These are phyloP conservation scores for Pristionchus entomophagus DNA, from an alignment of 2,888 invertebrate genomes.

Conservation along the genomic window DNA sequence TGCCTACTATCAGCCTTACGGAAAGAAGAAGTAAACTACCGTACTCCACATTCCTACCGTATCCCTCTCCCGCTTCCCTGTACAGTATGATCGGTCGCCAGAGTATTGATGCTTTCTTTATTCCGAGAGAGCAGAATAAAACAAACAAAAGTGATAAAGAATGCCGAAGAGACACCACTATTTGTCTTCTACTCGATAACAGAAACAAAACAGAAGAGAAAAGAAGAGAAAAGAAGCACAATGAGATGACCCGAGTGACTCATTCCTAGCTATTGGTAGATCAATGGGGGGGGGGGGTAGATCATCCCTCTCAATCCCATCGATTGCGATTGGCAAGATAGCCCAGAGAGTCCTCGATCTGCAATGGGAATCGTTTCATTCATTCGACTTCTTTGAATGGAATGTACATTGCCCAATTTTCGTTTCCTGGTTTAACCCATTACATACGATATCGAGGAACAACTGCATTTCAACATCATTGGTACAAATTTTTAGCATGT, in stretches of 20 bases:
- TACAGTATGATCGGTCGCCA: slow-evolving; percentile 35
- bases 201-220: slow-evolving; percentile 37
- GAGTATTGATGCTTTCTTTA: slow-evolving; percentile 30
- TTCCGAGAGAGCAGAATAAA: neutral
- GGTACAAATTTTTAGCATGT: too few relatives aligned
- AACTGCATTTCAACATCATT: too few relatives aligned
- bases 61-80: neutral
- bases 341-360: slow-evolving; percentile 68
- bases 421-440: neutral
- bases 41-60: neutral
- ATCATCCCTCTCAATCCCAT: slow-evolving; percentile 66
- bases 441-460: neutral
- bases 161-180: slow-evolving; percentile 30
- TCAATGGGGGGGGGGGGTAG: neutral
- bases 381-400: neutral
- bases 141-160: slow-evolving; percentile 23
- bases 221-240: neutral
- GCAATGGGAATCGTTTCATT: neutral
- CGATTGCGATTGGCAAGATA: slow-evolving; percentile 70
- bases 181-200: slow-evolving; percentile 9
- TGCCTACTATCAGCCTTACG: slow-evolving; percentile 47
- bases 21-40: slow-evolving; percentile 27
- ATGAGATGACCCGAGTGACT: slow-evolving; percentile 39
- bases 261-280: neutral
- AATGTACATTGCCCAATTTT: neutral